Conservation (phyloP, 2,888 invertebrate species). For the Tenthredo notha region DNA sequence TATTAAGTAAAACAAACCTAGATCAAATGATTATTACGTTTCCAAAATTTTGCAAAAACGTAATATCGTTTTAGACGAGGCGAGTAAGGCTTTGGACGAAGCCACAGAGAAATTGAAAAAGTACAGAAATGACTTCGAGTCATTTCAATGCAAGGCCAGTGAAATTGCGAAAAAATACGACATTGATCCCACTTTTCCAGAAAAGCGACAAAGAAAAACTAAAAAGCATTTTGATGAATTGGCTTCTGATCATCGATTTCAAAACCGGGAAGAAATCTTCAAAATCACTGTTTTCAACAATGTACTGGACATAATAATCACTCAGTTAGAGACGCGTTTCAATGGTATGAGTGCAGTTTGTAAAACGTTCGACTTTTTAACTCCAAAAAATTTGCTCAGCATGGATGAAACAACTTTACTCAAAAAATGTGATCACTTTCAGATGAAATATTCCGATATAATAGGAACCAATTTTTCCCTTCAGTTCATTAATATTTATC, state of each 20-base stretch:
- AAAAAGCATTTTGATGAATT: conserved; percentile 64
- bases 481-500: conserved; percentile 64
- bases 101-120: conserved; percentile 60
- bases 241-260: conserved; percentile 58
- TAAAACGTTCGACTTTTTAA: conserved; percentile 65
- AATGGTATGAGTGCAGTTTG: conserved; percentile 65
- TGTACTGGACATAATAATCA: conserved; percentile 65
- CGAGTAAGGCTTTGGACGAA: conserved; percentile 57
- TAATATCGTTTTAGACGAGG: conserved; percentile 63
- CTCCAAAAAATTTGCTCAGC: conserved; percentile 63
- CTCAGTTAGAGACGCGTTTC: conserved; percentile 65
- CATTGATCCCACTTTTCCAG: conserved; percentile 59
- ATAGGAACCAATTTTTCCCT: conserved; percentile 61
- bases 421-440: conserved; percentile 61
- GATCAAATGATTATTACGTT: conserved; percentile 52
- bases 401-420: conserved; percentile 55
- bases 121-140: conserved; percentile 65
- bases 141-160: conserved; percentile 62
- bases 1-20: no score
- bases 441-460: no score
- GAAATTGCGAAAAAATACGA: conserved; percentile 63
- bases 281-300: conserved; percentile 62
- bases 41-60: conserved; percentile 61
- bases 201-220: conserved; percentile 63
- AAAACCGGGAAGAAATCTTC: conserved; percentile 59